phyloP scores from a whole-genome alignment of 2,113 vertebrate species.

The Fregata magnificens region DNA sequence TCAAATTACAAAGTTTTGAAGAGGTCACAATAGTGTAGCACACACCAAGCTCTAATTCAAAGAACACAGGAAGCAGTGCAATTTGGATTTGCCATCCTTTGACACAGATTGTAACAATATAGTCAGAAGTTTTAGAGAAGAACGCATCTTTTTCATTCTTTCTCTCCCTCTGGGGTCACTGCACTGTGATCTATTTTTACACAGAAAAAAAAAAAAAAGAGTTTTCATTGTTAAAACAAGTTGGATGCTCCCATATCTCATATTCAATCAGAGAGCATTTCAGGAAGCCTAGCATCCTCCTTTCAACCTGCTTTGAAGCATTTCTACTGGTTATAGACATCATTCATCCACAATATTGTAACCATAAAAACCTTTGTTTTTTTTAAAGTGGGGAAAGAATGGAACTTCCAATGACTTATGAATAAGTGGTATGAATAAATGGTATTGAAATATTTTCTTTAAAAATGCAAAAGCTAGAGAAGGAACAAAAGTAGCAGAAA shows the following conservation, averaged over 20 bases:
- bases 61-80: background rate
- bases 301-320: slow-evolving; percentile 31
- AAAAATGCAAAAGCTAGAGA: background rate
- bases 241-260: slow-evolving; percentile 26
- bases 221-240: slow-evolving; percentile 62
- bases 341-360: background rate
- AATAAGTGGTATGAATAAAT: background rate
- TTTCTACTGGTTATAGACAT: background rate
- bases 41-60: slow-evolving; percentile 32
- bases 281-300: slow-evolving; percentile 18
- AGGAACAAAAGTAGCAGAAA: background rate
- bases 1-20: slow-evolving; percentile 12
- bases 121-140: slow-evolving; percentile 16
- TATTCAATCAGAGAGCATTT: slow-evolving; percentile 33
- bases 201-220: slow-evolving; percentile 17
- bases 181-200: slow-evolving; percentile 54
- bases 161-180: slow-evolving; percentile 19
- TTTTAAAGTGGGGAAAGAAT: background rate
- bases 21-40: slow-evolving; percentile 9
- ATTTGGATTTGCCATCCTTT: slow-evolving; percentile 37
- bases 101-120: slow-evolving; percentile 16
- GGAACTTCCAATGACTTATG: background rate
- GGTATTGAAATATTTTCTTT: background rate
- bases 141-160: background rate
- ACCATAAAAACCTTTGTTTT: background rate